A percentile compares a stretch with the other conserved stretches of the same genome.
Conservation (phyloP, 2,113 vertebrate genomes). For the Cyanoderma ruficeps region DNA sequence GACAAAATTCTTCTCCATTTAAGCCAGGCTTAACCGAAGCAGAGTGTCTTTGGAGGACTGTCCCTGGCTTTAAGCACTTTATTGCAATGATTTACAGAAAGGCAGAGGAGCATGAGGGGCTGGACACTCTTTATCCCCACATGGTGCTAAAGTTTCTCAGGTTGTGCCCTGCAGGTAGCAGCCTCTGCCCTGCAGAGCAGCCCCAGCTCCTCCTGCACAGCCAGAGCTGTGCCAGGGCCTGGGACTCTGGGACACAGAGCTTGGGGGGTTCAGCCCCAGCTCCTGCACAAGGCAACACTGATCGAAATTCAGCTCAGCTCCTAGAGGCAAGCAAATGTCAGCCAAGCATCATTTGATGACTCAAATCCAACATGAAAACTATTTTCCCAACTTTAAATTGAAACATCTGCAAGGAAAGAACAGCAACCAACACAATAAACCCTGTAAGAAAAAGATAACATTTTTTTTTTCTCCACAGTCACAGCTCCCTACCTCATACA, state of each 20-base stretch:
- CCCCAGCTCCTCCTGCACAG: neutral
- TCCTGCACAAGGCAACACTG: neutral
- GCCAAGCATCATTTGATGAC: constrained; percentile 54
- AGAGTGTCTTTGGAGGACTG: neutral
- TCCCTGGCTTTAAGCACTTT: neutral
- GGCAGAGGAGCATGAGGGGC: neutral
- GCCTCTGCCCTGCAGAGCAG: neutral
- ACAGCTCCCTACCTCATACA: neutral
- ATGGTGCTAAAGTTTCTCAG: accelerated
- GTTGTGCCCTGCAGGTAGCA: neutral
- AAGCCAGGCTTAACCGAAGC: neutral
- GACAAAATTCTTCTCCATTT: neutral
- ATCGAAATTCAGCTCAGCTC: constrained; percentile 46
- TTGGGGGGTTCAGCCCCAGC: neutral
- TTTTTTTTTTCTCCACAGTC: neutral
- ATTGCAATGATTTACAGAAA: neutral
- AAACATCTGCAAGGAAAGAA: constrained; percentile 68
- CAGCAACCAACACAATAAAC: neutral
- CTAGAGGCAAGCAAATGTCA: constrained; percentile 56
- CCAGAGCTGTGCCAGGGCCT: neutral
- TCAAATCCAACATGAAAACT: constrained; percentile 62
- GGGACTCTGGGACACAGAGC: neutral
- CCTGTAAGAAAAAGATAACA: neutral
- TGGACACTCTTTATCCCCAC: neutral
- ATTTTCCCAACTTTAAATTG: constrained; percentile 68